Evolutionary conservation across 2,888 invertebrate genomes (phyloP), one percentile per base, ranked within the genome.

Genomic region (Barypeithes pellucidus): DNA sequence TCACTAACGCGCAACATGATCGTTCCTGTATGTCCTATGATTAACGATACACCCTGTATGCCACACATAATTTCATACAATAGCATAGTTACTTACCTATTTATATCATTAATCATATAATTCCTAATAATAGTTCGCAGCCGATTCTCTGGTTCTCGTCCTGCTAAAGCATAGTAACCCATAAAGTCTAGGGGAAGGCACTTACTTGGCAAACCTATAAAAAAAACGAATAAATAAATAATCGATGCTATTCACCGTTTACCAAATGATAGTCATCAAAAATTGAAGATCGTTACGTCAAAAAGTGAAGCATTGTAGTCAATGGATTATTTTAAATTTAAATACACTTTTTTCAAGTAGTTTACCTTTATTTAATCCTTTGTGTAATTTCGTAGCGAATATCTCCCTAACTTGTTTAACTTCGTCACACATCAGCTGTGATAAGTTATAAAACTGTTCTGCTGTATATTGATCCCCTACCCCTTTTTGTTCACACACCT

Each of bases 391-490:
- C 54, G 91, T 89, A 4, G 96, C 93, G 85, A 99, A 98, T 61
- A 91, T 81, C 75, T 83, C 83, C 36, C 83, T 68, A 0, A 98
- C 98, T 89, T 95, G 93, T 63, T 91, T 90, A 67, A 95, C 95
- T 67, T 94, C 93, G 77, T 93, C 92, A 82, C 94, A 93, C 92
- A 98, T 95, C 72, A 98, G 90, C 81, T 94, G 93, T 0, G 98
- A 96, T 36, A 98, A 88, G 83, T 95, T 95, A 84, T 96, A 97
- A 88, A 96, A 98, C 88, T 98, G 98, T 80, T 97, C 96, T 0
- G 95, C 94, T 2, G 94, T 95, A 84, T 95, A 96, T 85, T 97
- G 95, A 85, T 98, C 97, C 0, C 97, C 96, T 66, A 97, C 98
- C 60, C 95, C 95, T 83, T 96, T 96, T 86, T 98, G 98, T 83